Conservation (phyloP, 2,888 invertebrate species). For the Calameuta pallipes region DNA sequence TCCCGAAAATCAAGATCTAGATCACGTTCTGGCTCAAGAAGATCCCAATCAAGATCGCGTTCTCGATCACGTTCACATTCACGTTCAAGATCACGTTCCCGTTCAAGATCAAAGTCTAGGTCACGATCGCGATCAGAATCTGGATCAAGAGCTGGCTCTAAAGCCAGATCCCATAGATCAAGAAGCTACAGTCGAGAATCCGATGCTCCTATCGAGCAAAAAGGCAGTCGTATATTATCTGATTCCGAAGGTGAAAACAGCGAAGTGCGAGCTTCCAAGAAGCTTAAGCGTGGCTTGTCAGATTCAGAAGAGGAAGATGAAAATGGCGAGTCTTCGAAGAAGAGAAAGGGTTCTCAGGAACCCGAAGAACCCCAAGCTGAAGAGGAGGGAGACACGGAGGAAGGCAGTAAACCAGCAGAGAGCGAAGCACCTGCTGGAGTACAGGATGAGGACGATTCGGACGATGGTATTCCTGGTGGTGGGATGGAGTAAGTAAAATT, state of each 20-base stretch:
- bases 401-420: constrained; percentile 66
- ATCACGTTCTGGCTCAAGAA: constrained; percentile 36
- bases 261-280: constrained; percentile 55
- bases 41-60: constrained; percentile 38
- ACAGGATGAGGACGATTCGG: constrained; percentile 73
- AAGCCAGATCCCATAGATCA: constrained; percentile 39
- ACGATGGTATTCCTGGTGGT: constrained; percentile 68
- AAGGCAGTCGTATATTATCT: constrained; percentile 66
- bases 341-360: constrained; percentile 36
- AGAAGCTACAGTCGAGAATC: constrained; percentile 53
- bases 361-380: constrained; percentile 36
- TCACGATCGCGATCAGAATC: constrained; percentile 35
- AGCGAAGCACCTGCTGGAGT: constrained; percentile 30
- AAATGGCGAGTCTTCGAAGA: constrained; percentile 50
- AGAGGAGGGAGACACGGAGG: constrained; percentile 64
- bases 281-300: constrained; percentile 52
- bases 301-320: constrained; percentile 66
- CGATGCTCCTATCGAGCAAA: constrained; percentile 36
- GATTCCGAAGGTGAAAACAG: constrained; percentile 72
- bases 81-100: constrained; percentile 46
- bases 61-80: constrained; percentile 38
- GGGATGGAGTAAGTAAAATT: constrained; percentile 48
- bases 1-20: constrained; percentile 49
- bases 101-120: constrained; percentile 38
- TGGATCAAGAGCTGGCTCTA: constrained; percentile 37